Base-by-base conservation (phyloP, 2,113 vertebrate species). In the Myrmecobius fasciatus region DNA sequence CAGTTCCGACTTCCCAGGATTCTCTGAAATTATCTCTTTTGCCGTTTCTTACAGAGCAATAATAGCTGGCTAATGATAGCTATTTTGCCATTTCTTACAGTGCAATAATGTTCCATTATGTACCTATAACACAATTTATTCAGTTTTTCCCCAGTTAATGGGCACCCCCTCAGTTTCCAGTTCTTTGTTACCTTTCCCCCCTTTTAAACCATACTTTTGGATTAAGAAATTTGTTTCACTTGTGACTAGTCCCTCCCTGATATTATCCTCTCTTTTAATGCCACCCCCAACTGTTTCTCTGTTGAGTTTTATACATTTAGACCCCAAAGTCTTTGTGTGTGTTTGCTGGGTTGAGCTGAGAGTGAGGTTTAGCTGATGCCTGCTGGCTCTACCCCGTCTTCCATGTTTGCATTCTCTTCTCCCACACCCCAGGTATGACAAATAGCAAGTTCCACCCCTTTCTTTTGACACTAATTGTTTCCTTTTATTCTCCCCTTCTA, bases 201-300 rank as follows among this genome's bases (percentile, higher is more conserved):
- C n/a, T 43, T 83, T 83, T 83, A 83, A 83, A 43, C 67, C 67
- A 83, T 83, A 83, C 67, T 83, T 43, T 43, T 43, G 67, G 67
- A 83, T 83, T n/a, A 83, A 83, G n/a, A 83, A 83, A 83, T 83
- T 83, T 43, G 67, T 83, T 83, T 83, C 67, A 83, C 67, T 83
- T 83, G 67, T 43, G 17, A 43, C 67, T 83, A 43, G 43, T 83
- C 67, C 67, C 67, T 83, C 67, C n/a, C 67, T 7, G 67, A 83
- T 83, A 43, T 83, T 83, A 43, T 83, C n/a, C 67, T 43, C n/a
- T n/a, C 67, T 43, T 83, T 83, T 83, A 43, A 83, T 83, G 20
- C 67, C 20, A 43, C n/a, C 36, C 56, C 67, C 36, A 83, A 83
- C 67, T 43, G n/a, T 43, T 83, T 83, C 67, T 83, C 67, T 83